Evolutionary conservation across 37 sponge, comb jelly and placozoan genomes (phyloP).

Genomic region (Dysidea cf. avara): DNA sequence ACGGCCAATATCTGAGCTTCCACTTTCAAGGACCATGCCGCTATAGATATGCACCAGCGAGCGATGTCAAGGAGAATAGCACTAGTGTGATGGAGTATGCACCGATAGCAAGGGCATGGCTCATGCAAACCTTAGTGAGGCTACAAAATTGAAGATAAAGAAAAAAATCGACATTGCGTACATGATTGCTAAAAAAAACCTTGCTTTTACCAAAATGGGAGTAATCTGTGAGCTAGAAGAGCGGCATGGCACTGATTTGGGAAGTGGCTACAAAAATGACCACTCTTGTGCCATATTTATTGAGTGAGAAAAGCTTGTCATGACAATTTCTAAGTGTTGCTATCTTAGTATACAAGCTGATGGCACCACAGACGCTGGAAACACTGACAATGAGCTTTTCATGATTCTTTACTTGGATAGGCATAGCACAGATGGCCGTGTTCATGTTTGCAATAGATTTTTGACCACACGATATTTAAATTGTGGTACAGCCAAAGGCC

Average conservation of each 20-base stretch:
- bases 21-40: constrained; percentile 43
- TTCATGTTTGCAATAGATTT: constrained; percentile 28
- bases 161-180: no score
- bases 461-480: constrained; percentile 6
- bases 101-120: constrained; percentile 26
- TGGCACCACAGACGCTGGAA: no score
- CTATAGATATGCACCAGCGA: constrained; percentile 16
- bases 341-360: no score
- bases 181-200: constrained; percentile 52
- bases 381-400: no score
- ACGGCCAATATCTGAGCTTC: constrained; percentile 41
- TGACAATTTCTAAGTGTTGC: no score
- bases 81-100: constrained; percentile 20
- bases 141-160: no score
- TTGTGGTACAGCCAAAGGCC: constrained; percentile 21
- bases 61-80: no score
- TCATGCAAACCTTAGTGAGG: no score
- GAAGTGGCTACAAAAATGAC: constrained; percentile 19
- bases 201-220: constrained; percentile 50
- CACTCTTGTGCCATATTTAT: no score
- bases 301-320: no score
- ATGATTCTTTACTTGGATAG: no score
- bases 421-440: constrained; percentile 4
- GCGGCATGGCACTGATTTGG: constrained; percentile 35
- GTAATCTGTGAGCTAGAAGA: constrained; percentile 35